phyloP scores from a whole-genome alignment of 2,888 invertebrate species.

The Synanthedon myopaeformis region DNA sequence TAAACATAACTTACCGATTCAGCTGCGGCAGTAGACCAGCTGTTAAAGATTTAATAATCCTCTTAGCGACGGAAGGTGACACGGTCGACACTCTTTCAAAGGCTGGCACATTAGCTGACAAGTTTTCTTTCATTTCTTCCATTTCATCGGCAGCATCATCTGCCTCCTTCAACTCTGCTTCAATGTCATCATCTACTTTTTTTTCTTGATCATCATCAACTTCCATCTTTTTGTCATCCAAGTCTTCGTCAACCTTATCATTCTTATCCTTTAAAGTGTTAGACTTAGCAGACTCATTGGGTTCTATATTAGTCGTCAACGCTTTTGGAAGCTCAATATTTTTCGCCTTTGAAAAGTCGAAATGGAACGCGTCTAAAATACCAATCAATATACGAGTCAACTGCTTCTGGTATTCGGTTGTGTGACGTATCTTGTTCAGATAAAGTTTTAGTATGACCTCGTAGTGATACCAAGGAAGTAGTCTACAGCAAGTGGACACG shows the following conservation, averaged over 20 bases:
- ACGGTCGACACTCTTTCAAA: slow-evolving; percentile 66
- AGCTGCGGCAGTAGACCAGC: slow-evolving; percentile 83
- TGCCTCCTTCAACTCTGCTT: slow-evolving; percentile 39
- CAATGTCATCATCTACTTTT: slow-evolving; percentile 27
- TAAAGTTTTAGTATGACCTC: slow-evolving; percentile 85
- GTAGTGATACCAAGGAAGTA: slow-evolving; percentile 92
- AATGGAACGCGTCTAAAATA: slow-evolving; percentile 92
- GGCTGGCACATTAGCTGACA: slow-evolving; percentile 30
- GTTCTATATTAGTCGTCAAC: slow-evolving; percentile 29
- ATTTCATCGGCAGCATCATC: slow-evolving; percentile 46
- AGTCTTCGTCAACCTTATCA: slow-evolving; percentile 12
- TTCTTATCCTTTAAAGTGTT: slow-evolving; percentile 18
- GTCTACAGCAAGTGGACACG: slow-evolving; percentile 78
- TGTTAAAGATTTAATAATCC: slow-evolving; percentile 79
- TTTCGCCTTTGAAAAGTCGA: slow-evolving; percentile 79
- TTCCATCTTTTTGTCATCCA: slow-evolving; percentile 12
- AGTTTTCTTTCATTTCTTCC: slow-evolving; percentile 23
- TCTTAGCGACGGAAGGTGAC: slow-evolving; percentile 79
- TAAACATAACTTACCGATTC: slow-evolving; percentile 63
- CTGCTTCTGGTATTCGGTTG: slow-evolving; percentile 84
- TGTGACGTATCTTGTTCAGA: slow-evolving; percentile 78
- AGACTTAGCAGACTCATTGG: slow-evolving; percentile 16
- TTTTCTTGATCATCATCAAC: slow-evolving; percentile 19
- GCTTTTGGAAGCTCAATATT: slow-evolving; percentile 45
- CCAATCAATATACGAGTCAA: slow-evolving; percentile 80